Conservation (phyloP, 2,797 vertebrate species). For the Gymnothorax javanicus region DNA sequence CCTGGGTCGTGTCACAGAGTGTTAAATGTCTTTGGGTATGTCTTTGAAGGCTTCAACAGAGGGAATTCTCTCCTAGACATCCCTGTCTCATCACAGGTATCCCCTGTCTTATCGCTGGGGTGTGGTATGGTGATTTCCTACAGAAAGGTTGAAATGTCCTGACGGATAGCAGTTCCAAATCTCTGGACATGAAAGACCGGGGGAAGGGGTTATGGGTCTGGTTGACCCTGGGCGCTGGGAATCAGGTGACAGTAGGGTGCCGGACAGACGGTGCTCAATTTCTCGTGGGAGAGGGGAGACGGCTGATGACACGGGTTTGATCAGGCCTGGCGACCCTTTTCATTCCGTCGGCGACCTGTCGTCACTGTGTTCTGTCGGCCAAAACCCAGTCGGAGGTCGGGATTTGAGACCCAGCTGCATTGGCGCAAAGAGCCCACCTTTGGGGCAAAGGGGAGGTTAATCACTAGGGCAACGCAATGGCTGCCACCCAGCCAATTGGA, state of each 20-base stretch:
- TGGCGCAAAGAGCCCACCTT: constrained; percentile 61
- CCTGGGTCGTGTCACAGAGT: constrained; percentile 29
- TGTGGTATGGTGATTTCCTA: constrained; percentile 19
- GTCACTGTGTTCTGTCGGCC: constrained; percentile 45
- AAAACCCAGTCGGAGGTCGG: constrained; percentile 48
- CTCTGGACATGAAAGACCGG: constrained; percentile 54
- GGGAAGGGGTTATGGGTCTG: neutral
- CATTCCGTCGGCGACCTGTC: constrained; percentile 56
- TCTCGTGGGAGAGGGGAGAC: constrained; percentile 56
- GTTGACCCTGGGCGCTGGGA: constrained; percentile 21
- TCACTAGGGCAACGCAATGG: constrained; percentile 56
- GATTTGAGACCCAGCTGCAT: constrained; percentile 41
- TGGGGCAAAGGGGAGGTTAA: constrained; percentile 64
- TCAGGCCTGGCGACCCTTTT: constrained; percentile 22
- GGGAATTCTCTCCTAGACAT: constrained; percentile 13
- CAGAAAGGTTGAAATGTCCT: constrained; percentile 32
- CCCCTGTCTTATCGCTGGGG: neutral
- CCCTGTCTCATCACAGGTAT: neutral
- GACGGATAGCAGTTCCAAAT: constrained; percentile 27
- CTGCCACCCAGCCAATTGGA: neutral
- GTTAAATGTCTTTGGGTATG: neutral
- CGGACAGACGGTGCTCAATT: constrained; percentile 33
- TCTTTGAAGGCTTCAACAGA: constrained; percentile 26
- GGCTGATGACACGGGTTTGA: constrained; percentile 21
- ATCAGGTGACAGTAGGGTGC: constrained; percentile 34